Percentiles rank a stretch among this genome's conserved stretches.
Conservation (phyloP, 2,888 invertebrate genomes). For the Elaeidobius kamerunicus region DNA sequence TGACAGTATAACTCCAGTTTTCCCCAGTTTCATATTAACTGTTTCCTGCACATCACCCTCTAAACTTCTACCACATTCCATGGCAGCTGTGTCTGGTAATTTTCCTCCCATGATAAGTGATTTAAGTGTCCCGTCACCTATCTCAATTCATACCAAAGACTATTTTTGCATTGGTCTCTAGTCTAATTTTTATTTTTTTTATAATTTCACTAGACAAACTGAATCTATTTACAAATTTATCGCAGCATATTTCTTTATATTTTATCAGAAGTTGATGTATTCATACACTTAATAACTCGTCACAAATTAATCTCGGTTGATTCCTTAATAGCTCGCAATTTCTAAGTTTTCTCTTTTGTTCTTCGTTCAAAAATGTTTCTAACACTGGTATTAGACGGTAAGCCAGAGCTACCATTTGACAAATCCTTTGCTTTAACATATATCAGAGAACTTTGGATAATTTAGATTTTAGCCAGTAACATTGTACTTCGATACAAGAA, state of each 20-base stretch:
- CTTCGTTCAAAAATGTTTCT: conserved; percentile 23
- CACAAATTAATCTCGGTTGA: conserved; percentile 21
- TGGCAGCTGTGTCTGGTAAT: conserved; percentile 23
- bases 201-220: conserved; percentile 5
- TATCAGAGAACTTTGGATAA: neutral
- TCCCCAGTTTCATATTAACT: conserved; percentile 13
- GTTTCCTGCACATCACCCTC: neutral
- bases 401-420: conserved; percentile 1
- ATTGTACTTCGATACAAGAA: neutral
- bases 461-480: neutral
- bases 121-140: conserved; percentile 27
- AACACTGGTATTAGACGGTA: conserved; percentile 13
- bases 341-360: conserved; percentile 28
- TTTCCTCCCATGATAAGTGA: conserved; percentile 18
- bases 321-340: conserved; percentile 31
- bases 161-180: conserved; percentile 11
- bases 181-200: conserved; percentile 26
- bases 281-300: neutral
- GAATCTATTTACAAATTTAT: conserved; percentile 9
- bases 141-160: conserved; percentile 39
- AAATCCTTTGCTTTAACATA: neutral
- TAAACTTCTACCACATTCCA: conserved; percentile 13
- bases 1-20: conserved; percentile 23
- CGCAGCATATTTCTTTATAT: conserved; percentile 13
- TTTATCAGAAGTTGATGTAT: conserved; percentile 14